phyloP scores from a whole-genome alignment of 2,797 vertebrate species.

The Rhyacichthys aspro region DNA sequence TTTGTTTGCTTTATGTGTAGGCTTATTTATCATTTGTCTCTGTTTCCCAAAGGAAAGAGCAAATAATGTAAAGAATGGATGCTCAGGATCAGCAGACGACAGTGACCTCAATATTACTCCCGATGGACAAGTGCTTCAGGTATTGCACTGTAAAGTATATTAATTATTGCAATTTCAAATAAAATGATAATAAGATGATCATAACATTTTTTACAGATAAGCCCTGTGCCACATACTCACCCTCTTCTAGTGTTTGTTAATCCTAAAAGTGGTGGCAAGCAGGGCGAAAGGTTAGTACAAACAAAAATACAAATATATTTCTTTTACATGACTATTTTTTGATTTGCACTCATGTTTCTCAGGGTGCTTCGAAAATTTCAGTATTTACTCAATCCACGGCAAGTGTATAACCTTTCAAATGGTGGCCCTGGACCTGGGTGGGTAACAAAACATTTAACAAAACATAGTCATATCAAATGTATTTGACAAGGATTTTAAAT shows the following conservation, averaged over 20 bases:
- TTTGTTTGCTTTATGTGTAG: neutral
- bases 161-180: neutral
- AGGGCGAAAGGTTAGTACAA: slow-evolving; percentile 88
- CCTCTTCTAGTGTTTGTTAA: slow-evolving; percentile 95
- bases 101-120: slow-evolving; percentile 81
- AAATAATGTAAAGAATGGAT: slow-evolving; percentile 82
- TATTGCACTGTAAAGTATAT: slow-evolving; percentile 37
- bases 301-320: neutral
- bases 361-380: slow-evolving; percentile 93
- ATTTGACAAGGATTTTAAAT: no score
- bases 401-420: slow-evolving; percentile 89
- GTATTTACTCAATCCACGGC: slow-evolving; percentile 92
- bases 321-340: neutral
- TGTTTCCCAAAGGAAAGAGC: slow-evolving; percentile 78
- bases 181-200: neutral
- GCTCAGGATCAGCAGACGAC: slow-evolving; percentile 71
- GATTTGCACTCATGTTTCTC: slow-evolving; percentile 51
- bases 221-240: slow-evolving; percentile 85
- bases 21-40: slow-evolving; percentile 13
- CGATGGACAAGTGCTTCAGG: slow-evolving; percentile 91
- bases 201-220: slow-evolving; percentile 76
- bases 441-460: slow-evolving; percentile 44
- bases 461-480: no score
- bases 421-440: slow-evolving; percentile 90
- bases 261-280: slow-evolving; percentile 94